Evolutionary conservation across 1,140 invertebrate genomes (phyloP), one percentile per base, ranked within the genome.

Genomic region (Pemphigus obesinymphae): DNA sequence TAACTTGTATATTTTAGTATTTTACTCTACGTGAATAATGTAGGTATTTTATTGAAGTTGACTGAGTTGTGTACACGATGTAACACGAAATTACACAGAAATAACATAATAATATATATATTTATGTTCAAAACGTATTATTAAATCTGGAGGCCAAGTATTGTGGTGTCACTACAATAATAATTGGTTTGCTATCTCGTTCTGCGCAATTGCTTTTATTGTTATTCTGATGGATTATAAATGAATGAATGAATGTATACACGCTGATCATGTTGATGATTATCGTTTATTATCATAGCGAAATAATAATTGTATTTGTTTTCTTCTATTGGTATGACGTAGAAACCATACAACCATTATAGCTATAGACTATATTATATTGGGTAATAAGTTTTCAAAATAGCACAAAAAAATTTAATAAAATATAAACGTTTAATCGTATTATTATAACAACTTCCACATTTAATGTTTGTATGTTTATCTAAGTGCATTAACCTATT

Each of bases 401-500:
- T 55, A 3, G 10, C 23, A 0, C 13, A 4, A 31, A 63, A 63
- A 63, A 34, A 63, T 5, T 29, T 34, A 31, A 31, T 63, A 20
- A 20, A 34, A 34, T 58, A 58, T 58, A 58, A 34, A 2, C 31
- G 10, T 20, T 8, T 63, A 31, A 31, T 31, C 11, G 29, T 55
- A 26, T 40, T 40, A 68, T 37, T 34, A 37, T 31, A 20, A 7
- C 43, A 40, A 5, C 37, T 7, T 45, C 43, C 43, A 45, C 43
- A 45, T 13, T 31, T 29, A 61, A 10, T 29, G 29, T 34, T 17
- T 37, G 26, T 70, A 5, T 43, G n/a, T n/a, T 20, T 70, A 70
- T 45, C 68, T 15, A 23, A 68, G n/a, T 43, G 26, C n/a, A 70
- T 29, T 70, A 70, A 70, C 68, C 68, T 70, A 45, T 23, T 70